phyloP scores from a whole-genome alignment of 2,888 invertebrate genomes.

The Ichneumoninae sp. region DNA sequence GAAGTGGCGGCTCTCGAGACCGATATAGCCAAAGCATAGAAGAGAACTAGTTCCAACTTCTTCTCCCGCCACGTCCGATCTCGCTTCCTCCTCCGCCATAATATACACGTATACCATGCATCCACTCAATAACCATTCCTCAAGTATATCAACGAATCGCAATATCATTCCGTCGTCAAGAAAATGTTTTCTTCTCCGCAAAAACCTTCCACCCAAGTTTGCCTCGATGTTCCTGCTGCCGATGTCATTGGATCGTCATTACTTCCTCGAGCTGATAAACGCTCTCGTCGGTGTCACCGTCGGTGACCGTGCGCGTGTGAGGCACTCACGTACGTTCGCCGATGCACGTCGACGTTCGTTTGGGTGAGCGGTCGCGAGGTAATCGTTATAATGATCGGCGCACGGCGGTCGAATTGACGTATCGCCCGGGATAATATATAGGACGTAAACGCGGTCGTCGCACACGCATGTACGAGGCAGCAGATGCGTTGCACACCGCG shows the following conservation, averaged over 20 bases:
- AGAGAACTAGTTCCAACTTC: conserved; percentile 65
- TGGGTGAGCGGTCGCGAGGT: conserved; percentile 56
- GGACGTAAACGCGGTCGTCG: conserved; percentile 67
- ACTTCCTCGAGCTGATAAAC: conserved; percentile 15
- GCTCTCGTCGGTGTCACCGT: not conserved
- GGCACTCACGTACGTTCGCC: not conserved
- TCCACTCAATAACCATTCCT: conserved; percentile 39
- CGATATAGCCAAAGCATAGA: conserved; percentile 66
- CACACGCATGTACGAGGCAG: conserved; percentile 72
- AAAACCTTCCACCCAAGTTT: conserved; percentile 9
- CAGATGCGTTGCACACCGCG: conserved; percentile 79
- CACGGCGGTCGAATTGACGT: conserved; percentile 79
- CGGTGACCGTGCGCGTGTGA: not conserved
- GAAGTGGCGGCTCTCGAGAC: conserved; percentile 68
- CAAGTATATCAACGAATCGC: conserved; percentile 34
- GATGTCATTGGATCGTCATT: conserved; percentile 44
- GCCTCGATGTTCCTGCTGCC: conserved; percentile 6
- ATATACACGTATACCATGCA: conserved; percentile 28
- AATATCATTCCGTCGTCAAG: conserved; percentile 46
- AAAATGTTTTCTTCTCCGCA: conserved; percentile 12
- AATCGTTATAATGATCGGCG: conserved; percentile 81
- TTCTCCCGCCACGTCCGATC: conserved; percentile 6
- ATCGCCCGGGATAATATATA: conserved; percentile 80
- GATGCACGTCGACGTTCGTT: conserved; percentile 55
- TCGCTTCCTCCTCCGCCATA: conserved; percentile 10